These are phyloP conservation scores for Latrodectus hesperus DNA, from an alignment of 2,888 invertebrate genomes.

Conservation along the genomic window DNA sequence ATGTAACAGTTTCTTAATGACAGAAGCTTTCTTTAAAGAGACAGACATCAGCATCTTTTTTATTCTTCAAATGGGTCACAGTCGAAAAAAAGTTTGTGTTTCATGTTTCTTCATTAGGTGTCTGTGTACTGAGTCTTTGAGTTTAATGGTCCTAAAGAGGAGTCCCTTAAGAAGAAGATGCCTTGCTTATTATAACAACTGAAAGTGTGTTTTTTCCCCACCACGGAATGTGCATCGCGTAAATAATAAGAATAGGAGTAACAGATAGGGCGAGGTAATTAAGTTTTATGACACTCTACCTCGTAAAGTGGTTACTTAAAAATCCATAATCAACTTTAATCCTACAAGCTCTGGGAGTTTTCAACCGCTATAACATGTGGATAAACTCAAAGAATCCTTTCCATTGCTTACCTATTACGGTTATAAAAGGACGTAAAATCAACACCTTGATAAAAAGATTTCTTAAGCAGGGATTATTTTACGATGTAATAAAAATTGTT, in stretches of 20 bases:
- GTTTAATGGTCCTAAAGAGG: slow-evolving; percentile 20
- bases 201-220: neutral
- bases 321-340: no score
- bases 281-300: neutral
- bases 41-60: slow-evolving; percentile 3
- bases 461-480: no score
- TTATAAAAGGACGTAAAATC: no score
- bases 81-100: slow-evolving; percentile 20
- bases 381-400: no score
- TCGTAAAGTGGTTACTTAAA: no score
- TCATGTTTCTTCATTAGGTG: slow-evolving; percentile 39
- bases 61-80: slow-evolving; percentile 21
- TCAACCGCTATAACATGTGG: no score
- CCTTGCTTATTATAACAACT: neutral
- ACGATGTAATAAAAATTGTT: no score
- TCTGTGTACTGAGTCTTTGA: neutral
- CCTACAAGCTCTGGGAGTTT: no score
- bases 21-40: neutral
- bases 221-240: neutral
- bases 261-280: neutral
- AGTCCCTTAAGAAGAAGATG: neutral
- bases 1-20: no score
- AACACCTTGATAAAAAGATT: no score
- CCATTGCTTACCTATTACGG: no score
- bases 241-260: neutral